Evolutionary conservation across 2,797 vertebrate species (phyloP).

Genomic region (Acanthurus tractus): DNA sequence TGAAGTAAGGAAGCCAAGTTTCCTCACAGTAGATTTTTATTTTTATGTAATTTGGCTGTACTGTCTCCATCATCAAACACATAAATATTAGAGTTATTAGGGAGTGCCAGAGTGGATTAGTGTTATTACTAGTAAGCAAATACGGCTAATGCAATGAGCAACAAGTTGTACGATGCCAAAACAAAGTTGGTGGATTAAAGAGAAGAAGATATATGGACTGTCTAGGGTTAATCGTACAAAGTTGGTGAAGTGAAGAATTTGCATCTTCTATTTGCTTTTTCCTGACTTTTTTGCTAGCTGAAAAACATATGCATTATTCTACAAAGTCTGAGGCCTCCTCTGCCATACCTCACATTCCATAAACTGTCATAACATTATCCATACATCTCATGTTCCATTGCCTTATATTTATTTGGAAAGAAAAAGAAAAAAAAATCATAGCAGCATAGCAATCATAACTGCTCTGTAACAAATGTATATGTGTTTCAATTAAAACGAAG

Average conservation of each 20-base stretch:
- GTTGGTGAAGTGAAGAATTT: neutral
- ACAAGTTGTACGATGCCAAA: constrained; percentile 1
- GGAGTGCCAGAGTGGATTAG: neutral
- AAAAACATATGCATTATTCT: neutral
- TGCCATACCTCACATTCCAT: constrained; percentile 2
- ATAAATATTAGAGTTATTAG: constrained; percentile 6
- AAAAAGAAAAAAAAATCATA: constrained; percentile 6
- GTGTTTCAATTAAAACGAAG: constrained; percentile 14
- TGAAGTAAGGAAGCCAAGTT: constrained; percentile 23
- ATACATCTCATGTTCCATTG: constrained; percentile 23
- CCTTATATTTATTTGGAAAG: constrained; percentile 12
- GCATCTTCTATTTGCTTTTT: constrained; percentile 3
- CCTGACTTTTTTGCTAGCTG: neutral
- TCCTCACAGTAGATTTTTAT: neutral
- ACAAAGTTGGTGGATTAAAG: neutral
- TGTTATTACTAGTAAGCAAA: neutral
- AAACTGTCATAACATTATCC: constrained; percentile 27
- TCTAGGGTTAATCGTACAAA: neutral
- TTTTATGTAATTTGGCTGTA: constrained; percentile 18
- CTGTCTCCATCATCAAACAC: constrained; percentile 8
- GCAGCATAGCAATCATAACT: neutral
- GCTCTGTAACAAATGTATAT: constrained; percentile 3
- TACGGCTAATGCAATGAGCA: neutral
- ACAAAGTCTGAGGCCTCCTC: constrained; percentile 22
- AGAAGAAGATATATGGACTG: neutral